Conservation (phyloP, 1,140 invertebrate species). For the Drosophila parabipectinata region DNA sequence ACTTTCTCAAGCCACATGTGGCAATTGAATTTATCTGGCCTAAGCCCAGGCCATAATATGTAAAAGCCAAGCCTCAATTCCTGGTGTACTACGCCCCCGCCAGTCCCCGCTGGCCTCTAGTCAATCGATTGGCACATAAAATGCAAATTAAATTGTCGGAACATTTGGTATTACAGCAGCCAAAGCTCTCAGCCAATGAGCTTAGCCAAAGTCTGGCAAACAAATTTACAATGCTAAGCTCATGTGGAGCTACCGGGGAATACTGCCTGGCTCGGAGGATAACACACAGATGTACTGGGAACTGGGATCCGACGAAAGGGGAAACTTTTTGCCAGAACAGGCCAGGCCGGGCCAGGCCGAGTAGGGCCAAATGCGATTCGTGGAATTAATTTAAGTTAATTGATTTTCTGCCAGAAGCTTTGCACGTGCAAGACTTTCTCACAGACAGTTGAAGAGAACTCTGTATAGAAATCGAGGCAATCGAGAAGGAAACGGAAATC, state of each 20-base stretch:
- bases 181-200: constrained; percentile 60
- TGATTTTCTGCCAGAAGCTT: constrained; percentile 64
- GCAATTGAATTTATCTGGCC: constrained; percentile 53
- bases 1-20: constrained; percentile 44
- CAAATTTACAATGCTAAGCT: constrained; percentile 73
- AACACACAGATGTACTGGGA: constrained; percentile 25
- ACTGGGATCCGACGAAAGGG: constrained; percentile 3
- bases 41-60: constrained; percentile 39
- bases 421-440: constrained; percentile 52
- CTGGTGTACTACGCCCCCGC: not conserved
- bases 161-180: constrained; percentile 62
- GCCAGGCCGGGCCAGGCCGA: not conserved
- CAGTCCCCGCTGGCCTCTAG: not conserved
- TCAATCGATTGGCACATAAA: constrained; percentile 53
- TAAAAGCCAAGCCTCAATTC: constrained; percentile 40
- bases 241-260: constrained; percentile 20
- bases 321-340: constrained; percentile 34
- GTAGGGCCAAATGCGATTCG: constrained; percentile 30
- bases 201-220: constrained; percentile 60
- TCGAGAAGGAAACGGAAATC: constrained; percentile 49
- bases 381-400: constrained; percentile 78
- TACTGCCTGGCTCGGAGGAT: not conserved
- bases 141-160: constrained; percentile 74
- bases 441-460: constrained; percentile 14
- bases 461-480: constrained; percentile 20